These are phyloP conservation scores for Calephelis nemesis DNA, from an alignment of 1,140 invertebrate species.

Conservation along the genomic window DNA sequence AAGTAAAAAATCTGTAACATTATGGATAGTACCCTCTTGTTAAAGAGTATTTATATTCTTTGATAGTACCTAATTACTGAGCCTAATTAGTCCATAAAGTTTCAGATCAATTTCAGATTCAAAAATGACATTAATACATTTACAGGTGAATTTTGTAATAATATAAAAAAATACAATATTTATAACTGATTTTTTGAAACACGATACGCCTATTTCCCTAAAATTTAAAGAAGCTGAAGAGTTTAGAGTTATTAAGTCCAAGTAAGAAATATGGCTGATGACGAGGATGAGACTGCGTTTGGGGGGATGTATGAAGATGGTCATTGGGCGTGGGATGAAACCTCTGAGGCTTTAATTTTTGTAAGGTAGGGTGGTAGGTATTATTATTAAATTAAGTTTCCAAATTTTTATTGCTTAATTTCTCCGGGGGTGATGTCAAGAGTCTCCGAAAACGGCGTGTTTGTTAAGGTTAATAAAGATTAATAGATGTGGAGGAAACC, in stretches of 20 bases:
- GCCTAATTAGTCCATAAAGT: no score
- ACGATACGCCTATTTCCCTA: not conserved
- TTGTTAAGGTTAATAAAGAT: no score
- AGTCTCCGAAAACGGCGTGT: no score
- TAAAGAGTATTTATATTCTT: no score
- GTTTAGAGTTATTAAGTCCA: not conserved
- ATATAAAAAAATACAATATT: no score
- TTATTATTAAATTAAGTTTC: slow-evolving; percentile 1
- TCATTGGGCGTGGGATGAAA: slow-evolving; percentile 78
- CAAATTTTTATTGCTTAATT: not conserved
- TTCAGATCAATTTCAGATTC: no score
- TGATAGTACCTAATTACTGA: no score
- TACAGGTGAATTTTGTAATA: not conserved
- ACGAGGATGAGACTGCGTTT: slow-evolving; percentile 65
- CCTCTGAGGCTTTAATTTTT: slow-evolving; percentile 55
- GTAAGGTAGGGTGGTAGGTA: slow-evolving; percentile 48
- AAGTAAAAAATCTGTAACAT: no score
- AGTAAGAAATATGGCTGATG: slow-evolving; percentile 50
- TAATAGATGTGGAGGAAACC: no score
- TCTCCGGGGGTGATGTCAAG: no score
- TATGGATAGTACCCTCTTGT: no score
- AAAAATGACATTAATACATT: not conserved
- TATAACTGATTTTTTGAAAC: not conserved
- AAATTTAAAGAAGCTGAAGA: not conserved
- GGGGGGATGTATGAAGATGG: slow-evolving; percentile 69